Evolutionary conservation across 2,113 vertebrate species (phyloP).

Genomic region (Aptenodytes forsteri): DNA sequence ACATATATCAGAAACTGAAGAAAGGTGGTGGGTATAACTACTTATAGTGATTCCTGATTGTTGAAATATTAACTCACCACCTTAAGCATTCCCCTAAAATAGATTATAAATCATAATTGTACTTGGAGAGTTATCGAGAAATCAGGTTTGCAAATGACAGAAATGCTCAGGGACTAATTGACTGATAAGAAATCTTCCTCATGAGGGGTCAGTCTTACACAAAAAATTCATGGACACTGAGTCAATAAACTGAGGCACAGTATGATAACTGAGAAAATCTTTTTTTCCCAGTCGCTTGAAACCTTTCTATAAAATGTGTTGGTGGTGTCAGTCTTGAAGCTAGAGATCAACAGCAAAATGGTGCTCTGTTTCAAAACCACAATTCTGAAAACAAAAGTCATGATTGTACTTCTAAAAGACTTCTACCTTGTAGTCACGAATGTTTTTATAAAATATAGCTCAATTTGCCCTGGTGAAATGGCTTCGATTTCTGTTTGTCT

Average conservation of each 20-base stretch:
- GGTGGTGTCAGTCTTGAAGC: background rate
- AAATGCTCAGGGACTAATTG: background rate
- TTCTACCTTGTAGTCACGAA: background rate
- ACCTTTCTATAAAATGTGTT: background rate
- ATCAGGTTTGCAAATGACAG: background rate
- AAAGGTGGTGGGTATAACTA: background rate
- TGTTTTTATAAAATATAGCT: background rate
- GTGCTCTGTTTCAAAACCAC: background rate
- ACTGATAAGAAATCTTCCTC: background rate
- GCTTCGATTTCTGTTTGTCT: background rate
- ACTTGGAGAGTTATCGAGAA: background rate
- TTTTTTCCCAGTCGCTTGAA: background rate
- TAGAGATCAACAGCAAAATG: background rate
- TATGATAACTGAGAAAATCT: background rate
- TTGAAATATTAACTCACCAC: background rate
- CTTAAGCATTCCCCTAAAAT: background rate
- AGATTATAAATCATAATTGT: background rate
- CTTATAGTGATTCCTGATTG: background rate
- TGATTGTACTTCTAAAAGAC: background rate
- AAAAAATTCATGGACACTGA: background rate
- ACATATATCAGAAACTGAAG: background rate
- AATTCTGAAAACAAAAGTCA: background rate
- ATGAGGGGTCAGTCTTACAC: background rate
- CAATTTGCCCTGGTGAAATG: background rate
- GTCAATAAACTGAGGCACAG: background rate